A percentile compares a stretch with the other conserved stretches of the same genome.
Conservation (phyloP, 2,797 vertebrate genomes). For the Tympanoctomys barrerae region DNA sequence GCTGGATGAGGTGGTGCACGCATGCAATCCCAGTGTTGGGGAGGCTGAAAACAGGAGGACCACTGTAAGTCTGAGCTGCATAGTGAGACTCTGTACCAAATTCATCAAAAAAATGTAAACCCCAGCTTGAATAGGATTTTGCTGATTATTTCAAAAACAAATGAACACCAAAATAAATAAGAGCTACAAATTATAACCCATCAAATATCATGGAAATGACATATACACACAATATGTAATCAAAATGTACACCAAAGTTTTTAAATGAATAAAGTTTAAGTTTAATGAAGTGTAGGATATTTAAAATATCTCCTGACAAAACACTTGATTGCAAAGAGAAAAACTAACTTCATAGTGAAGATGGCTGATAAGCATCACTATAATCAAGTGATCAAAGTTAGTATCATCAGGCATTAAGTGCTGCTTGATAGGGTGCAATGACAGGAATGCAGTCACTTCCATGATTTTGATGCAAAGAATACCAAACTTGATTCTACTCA, state of each 20-base stretch:
- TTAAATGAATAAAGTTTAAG: constrained; percentile 3
- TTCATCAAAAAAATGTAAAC: neutral
- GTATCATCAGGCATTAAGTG: neutral
- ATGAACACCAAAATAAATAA: neutral
- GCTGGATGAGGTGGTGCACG: too few species aligned
- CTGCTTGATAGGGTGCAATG: neutral
- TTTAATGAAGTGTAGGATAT: neutral
- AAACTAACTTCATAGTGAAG: constrained; percentile 7
- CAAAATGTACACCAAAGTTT: neutral
- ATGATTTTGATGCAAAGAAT: neutral
- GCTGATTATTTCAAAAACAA: neutral
- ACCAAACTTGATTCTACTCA: neutral
- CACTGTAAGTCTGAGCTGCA: too few species aligned
- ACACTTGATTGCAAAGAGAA: neutral
- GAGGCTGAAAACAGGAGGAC: too few species aligned
- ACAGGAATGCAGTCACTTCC: neutral
- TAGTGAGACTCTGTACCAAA: too few species aligned
- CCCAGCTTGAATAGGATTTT: neutral
- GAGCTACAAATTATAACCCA: neutral
- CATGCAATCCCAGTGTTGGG: too few species aligned
- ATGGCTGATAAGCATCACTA: neutral
- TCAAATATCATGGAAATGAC: neutral
- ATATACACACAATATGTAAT: neutral
- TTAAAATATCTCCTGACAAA: constrained; percentile 6
- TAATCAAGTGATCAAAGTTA: neutral